Percentiles rank a stretch among this genome's conserved stretches.
Evolutionary conservation across 2,113 vertebrate species (phyloP).

Genomic region (Delphinus delphis): DNA sequence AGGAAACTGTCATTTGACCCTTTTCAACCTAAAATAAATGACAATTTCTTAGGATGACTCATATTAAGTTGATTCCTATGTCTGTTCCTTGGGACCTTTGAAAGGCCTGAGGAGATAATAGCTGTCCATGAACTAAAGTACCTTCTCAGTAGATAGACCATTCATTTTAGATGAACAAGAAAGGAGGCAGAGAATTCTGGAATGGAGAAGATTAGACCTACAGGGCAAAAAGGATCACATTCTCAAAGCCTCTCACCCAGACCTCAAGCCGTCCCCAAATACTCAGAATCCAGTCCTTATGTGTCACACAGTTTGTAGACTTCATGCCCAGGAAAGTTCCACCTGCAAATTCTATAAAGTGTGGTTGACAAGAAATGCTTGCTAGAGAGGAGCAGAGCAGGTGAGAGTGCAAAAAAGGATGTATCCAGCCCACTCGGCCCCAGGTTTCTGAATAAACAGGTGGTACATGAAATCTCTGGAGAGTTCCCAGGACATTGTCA

Average conservation of each 20-base stretch:
- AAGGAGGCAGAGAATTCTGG: not conserved
- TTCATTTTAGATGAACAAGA: not conserved
- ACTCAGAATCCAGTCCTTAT: not conserved
- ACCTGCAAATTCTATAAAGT: not conserved
- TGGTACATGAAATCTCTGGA: too few species aligned
- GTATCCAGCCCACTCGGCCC: rapidly evolving
- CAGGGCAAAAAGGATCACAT: not conserved
- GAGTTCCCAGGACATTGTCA: not conserved
- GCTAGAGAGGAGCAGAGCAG: not conserved
- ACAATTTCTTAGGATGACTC: not conserved
- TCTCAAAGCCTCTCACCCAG: not conserved
- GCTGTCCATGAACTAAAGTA: not conserved
- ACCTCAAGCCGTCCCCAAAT: not conserved
- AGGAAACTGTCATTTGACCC: not conserved
- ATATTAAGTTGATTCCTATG: not conserved
- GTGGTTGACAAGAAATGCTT: not conserved
- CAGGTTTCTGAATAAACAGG: not conserved
- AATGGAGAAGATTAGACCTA: not conserved
- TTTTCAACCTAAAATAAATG: not conserved
- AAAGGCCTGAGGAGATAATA: not conserved
- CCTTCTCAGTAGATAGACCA: not conserved
- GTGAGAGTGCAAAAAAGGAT: not conserved
- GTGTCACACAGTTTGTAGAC: too few species aligned
- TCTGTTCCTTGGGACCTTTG: not conserved
- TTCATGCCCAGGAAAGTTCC: not conserved